Evolutionary conservation across 2,113 vertebrate species (phyloP), one percentile per base, ranked within the genome.

Genomic region (Ictidomys tridecemlineatus): DNA sequence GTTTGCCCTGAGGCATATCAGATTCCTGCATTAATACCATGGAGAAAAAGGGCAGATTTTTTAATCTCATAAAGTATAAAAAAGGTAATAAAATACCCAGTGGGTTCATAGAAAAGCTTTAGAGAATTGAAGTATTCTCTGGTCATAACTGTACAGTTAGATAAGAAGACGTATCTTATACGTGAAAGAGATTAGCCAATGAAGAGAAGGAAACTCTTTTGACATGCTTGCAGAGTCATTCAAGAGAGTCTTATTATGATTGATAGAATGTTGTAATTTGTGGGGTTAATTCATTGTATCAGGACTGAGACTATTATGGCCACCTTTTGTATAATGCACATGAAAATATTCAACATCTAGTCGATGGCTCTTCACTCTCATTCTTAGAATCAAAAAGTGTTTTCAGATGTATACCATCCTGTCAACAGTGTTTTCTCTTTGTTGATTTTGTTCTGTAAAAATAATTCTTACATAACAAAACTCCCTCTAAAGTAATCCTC

Each of bases 11-110:
- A 89, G 96, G 73, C 90, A 93, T 93, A 79, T 96, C 96, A 96
- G 70, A 97, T 96, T 92, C 97, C 89, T 84, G 39, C 76, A 79
- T 96, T 97, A 95, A 94, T 94, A 95, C 92, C 97, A 94, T 93
- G 97, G 92, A 94, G 90, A 97, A 96, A 97, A 97, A 97, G 97
- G 92, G 87, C 56, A 4, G 87, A 26, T 61, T 61, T 56, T 56
- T 56, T 56, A 39, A 6, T 96, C 83, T 98, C 91, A 96, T 95
- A 97, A 77, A 92, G 69, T 83, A 91, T 85, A 53, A 72, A 70
- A 70, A 83, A 56, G 48, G 83, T 88, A 95, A 96, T 95, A 2
- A 0, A 84, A 7, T 39, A 84, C 51, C 51, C 10, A 80, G 0
- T 74, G 77, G 70, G 37, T 98, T 97, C 95, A 94, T 69, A 78